phyloP scores from a whole-genome alignment of 2,797 vertebrate genomes.

The Gallinago stenura region DNA sequence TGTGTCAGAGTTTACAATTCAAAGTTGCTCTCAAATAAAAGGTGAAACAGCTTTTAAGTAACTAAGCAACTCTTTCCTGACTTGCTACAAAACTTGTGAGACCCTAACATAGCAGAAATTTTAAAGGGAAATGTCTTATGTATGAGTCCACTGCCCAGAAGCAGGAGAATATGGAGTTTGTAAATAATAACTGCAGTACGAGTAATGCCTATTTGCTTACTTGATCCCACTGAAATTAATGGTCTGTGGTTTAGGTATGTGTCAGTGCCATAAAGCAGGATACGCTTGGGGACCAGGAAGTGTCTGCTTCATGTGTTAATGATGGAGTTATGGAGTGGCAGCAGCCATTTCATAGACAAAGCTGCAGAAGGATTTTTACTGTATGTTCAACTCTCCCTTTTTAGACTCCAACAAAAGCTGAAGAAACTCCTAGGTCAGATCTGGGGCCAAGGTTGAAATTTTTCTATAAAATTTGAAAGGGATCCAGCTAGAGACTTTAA shows the following conservation, averaged over 20 bases:
- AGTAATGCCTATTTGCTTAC: background rate
- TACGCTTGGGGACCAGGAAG: background rate
- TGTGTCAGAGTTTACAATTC: background rate
- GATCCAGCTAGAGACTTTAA: background rate
- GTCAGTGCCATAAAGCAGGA: conserved; percentile 9
- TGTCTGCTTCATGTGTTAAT: background rate
- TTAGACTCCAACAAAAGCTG: background rate
- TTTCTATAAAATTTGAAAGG: background rate
- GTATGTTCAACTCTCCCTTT: background rate
- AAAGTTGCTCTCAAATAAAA: background rate
- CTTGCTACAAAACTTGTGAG: background rate
- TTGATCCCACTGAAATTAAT: background rate
- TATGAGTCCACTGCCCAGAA: background rate
- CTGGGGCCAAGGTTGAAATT: background rate
- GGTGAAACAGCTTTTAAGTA: background rate
- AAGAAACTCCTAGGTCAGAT: background rate
- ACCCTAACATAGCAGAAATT: background rate
- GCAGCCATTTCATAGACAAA: background rate
- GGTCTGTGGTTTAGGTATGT: background rate
- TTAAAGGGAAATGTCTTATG: background rate
- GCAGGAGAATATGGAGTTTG: background rate
- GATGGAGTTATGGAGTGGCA: background rate
- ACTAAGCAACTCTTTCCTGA: background rate
- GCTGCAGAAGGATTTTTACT: background rate
- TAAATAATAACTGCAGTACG: background rate